Evolutionary conservation across 2,113 vertebrate species (phyloP).

Genomic region (Campylomormyrus numenius): DNA sequence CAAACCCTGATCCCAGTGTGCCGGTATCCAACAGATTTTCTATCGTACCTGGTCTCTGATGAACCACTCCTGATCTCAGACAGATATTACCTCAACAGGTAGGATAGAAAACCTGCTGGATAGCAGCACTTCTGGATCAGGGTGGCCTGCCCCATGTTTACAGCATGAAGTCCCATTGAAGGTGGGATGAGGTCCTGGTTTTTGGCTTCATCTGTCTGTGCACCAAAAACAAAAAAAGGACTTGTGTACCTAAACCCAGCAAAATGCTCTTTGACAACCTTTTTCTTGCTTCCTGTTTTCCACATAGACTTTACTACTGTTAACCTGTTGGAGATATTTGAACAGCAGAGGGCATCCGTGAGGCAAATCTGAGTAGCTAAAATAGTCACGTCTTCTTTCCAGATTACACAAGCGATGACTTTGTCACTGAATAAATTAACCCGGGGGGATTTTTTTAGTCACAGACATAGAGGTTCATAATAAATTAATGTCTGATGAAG

Average conservation of each 20-base stretch:
- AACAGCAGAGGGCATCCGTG: slow-evolving; percentile 15
- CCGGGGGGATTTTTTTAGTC: neutral
- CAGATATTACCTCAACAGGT: neutral
- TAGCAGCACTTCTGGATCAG: neutral
- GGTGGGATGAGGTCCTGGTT: neutral
- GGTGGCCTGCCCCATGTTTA: neutral
- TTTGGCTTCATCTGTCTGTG: neutral
- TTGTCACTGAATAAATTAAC: slow-evolving; percentile 6
- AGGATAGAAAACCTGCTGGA: neutral
- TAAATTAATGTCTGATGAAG: neutral
- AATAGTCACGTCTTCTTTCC: neutral
- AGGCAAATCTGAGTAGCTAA: neutral
- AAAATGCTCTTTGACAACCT: neutral
- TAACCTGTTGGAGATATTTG: neutral
- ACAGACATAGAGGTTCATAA: neutral
- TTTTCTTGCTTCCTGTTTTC: neutral
- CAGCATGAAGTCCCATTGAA: neutral
- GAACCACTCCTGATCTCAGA: neutral
- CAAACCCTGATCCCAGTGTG: neutral
- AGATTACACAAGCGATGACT: neutral
- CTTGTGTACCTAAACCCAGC: neutral
- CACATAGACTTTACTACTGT: neutral
- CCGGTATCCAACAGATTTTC: neutral
- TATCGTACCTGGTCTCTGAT: neutral
- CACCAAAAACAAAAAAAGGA: neutral